Evolutionary conservation across 2,888 invertebrate genomes (phyloP).

Genomic region (Stenodera caucasica): DNA sequence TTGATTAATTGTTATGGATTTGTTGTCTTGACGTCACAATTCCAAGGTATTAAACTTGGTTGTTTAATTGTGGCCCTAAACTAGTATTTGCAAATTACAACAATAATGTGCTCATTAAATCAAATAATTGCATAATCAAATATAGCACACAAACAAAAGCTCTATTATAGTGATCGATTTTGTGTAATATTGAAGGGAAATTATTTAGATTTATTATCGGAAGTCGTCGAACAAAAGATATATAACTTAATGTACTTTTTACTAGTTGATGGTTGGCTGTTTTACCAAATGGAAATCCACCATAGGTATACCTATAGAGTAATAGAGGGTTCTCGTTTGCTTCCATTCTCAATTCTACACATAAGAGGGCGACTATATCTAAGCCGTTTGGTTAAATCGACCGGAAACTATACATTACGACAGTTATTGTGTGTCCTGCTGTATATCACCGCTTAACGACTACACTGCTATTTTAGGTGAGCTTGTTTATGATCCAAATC

Average conservation of each 20-base stretch:
- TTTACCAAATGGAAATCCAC: conserved; percentile 10
- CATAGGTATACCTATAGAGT: conserved; percentile 11
- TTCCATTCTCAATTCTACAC: background rate
- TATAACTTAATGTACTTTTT: no score
- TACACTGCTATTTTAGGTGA: conserved; percentile 18
- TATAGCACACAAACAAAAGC: conserved; percentile 10
- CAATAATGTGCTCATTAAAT: conserved; percentile 12
- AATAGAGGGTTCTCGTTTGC: no score
- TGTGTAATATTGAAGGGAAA: no score
- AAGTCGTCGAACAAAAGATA: no score
- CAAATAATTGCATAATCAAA: conserved; percentile 23
- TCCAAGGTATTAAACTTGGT: conserved; percentile 14
- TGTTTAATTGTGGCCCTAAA: conserved; percentile 7
- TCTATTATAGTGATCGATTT: no score
- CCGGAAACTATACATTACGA: conserved; percentile 27
- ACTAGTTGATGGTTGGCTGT: no score
- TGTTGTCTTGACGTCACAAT: background rate
- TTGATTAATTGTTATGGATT: background rate
- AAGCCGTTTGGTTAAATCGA: conserved; percentile 17
- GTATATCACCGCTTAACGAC: conserved; percentile 25
- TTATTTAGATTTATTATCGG: no score
- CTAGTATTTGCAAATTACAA: conserved; percentile 10
- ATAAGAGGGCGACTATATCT: background rate
- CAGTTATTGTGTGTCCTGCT: conserved; percentile 24
- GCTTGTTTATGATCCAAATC: conserved; percentile 19